Percentiles rank a stretch among this genome's conserved stretches.
These are phyloP conservation scores for Acrobasis suavella DNA, from an alignment of 2,888 invertebrate genomes.

Conservation along the genomic window DNA sequence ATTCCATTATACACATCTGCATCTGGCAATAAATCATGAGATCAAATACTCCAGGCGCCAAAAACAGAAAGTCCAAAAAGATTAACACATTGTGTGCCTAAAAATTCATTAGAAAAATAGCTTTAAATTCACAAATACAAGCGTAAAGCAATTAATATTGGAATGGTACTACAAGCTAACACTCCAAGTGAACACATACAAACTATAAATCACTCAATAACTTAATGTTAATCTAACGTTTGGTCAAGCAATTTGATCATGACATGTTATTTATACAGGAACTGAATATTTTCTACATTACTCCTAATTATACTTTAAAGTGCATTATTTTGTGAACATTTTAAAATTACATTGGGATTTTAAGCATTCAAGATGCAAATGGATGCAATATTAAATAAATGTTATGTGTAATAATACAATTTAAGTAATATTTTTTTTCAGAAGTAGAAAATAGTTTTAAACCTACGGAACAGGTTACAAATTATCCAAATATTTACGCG, in stretches of 20 bases:
- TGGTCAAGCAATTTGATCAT: slow-evolving; percentile 1
- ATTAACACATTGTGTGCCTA: background rate
- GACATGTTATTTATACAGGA: slow-evolving; percentile 2
- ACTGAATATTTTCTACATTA: background rate
- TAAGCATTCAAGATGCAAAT: too few relatives aligned
- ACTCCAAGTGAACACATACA: slow-evolving; percentile 20
- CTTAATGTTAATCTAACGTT: background rate
- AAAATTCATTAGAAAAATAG: slow-evolving; percentile 22
- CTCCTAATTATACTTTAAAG: background rate
- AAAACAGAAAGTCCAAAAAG: background rate
- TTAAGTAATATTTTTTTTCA: too few relatives aligned
- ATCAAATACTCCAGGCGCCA: background rate
- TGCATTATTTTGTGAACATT: background rate
- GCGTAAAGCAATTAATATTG: slow-evolving; percentile 43
- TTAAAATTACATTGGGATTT: background rate
- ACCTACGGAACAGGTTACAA: too few relatives aligned
- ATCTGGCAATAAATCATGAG: background rate
- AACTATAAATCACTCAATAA: slow-evolving; percentile 13
- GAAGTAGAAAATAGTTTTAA: too few relatives aligned
- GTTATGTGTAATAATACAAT: too few relatives aligned
- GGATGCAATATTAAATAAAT: too few relatives aligned
- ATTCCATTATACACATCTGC: background rate
- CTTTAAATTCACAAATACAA: slow-evolving; percentile 29
- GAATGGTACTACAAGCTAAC: slow-evolving; percentile 35
- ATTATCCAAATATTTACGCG: too few relatives aligned